phyloP scores from a whole-genome alignment of 2,113 vertebrate species.

The Pongo pygmaeus region DNA sequence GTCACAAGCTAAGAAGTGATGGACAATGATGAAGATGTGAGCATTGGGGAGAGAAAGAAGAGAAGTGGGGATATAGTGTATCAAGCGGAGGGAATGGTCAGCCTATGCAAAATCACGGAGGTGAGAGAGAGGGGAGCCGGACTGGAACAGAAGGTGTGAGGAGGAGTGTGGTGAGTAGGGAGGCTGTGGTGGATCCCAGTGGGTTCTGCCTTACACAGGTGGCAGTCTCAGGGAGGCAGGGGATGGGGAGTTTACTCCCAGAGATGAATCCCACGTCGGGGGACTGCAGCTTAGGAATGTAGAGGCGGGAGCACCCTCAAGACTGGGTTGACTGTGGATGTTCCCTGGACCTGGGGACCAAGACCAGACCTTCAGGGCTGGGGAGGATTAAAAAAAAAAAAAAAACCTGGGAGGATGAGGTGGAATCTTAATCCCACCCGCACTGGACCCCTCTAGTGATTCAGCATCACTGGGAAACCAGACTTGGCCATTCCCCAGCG shows the following conservation, averaged over 20 bases:
- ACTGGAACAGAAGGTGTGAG: not conserved
- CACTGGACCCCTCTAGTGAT: not conserved
- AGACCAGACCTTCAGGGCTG: not conserved
- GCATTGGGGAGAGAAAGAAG: accelerated
- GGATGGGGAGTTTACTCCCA: not conserved
- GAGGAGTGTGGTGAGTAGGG: not conserved
- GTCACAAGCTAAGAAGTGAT: not conserved
- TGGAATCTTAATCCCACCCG: no score
- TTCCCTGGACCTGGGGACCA: not conserved
- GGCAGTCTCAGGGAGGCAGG: not conserved
- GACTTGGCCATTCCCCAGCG: no score
- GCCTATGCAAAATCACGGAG: accelerated
- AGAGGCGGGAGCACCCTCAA: not conserved
- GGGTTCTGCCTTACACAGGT: not conserved
- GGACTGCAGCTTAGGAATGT: no score
- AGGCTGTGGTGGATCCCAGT: not conserved
- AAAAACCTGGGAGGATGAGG: not conserved
- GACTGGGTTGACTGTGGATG: not conserved
- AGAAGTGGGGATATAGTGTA: accelerated
- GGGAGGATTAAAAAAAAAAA: not conserved
- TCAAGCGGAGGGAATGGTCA: not conserved
- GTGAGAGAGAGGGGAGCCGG: not conserved
- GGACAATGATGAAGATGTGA: not conserved
- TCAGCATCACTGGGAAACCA: no score
- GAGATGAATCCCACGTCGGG: not conserved